Percentiles rank a stretch among this genome's conserved stretches.
Conservation (phyloP, 2,797 vertebrate species). For the Triplophysa bombifrons region DNA sequence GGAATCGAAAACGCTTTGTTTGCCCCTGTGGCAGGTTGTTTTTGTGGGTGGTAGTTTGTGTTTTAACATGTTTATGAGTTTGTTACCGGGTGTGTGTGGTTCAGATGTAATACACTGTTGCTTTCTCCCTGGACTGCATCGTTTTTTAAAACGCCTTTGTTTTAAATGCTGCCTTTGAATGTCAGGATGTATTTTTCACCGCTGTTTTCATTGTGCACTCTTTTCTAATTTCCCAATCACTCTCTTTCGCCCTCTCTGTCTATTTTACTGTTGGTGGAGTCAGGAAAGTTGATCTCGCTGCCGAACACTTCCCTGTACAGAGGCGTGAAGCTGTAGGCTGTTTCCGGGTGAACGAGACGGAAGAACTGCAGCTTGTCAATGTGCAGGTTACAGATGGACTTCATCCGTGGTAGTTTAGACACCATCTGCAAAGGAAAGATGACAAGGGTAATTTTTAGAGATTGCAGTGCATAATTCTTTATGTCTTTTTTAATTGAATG, state of each 20-base stretch:
- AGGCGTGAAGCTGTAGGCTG: constrained; percentile 86
- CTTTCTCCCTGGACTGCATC: constrained; percentile 73
- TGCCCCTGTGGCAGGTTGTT: constrained; percentile 68
- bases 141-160: constrained; percentile 8
- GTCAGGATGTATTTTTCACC: constrained; percentile 40
- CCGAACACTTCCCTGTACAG: constrained; percentile 92
- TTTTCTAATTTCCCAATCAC: constrained; percentile 39
- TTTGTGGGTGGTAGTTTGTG: not conserved
- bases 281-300: constrained; percentile 85
- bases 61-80: constrained; percentile 49
- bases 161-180: constrained; percentile 63
- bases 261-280: constrained; percentile 83
- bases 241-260: constrained; percentile 44
- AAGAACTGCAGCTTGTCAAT: constrained; percentile 92
- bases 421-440: constrained; percentile 76
- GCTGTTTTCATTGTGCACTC: constrained; percentile 13
- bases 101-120: constrained; percentile 72
- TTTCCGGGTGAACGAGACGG: constrained; percentile 88
- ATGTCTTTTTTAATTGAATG: not conserved
- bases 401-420: constrained; percentile 88
- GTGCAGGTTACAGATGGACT: constrained; percentile 91
- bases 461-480: not conserved
- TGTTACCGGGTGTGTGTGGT: constrained; percentile 55
- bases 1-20: not conserved
- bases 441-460: not conserved